These are phyloP conservation scores for Neotoxoptera formosana DNA, from an alignment of 1,140 invertebrate genomes.

Conservation along the genomic window DNA sequence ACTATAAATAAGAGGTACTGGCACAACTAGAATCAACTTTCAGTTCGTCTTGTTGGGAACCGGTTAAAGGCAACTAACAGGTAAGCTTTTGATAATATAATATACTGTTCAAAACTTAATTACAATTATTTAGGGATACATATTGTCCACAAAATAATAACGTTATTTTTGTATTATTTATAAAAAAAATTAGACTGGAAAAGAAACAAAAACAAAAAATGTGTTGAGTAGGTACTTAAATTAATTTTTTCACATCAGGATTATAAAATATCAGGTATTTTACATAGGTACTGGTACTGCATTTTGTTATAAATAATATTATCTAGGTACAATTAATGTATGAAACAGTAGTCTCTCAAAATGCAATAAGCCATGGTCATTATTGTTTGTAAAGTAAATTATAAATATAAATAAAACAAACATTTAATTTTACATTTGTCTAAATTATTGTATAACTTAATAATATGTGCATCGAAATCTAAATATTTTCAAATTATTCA, in stretches of 20 bases:
- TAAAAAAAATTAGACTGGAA: too few species aligned
- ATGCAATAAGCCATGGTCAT: not conserved
- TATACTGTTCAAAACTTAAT: not conserved
- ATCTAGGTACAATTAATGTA: not conserved
- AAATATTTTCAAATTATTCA: not conserved
- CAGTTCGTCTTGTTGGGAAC: conserved; percentile 22
- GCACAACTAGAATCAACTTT: not conserved
- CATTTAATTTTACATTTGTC: not conserved
- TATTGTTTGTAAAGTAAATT: not conserved
- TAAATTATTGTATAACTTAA: not conserved
- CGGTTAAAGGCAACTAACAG: not conserved
- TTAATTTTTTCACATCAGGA: not conserved
- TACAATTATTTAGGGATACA: not conserved
- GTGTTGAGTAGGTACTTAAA: not conserved
- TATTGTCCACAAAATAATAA: not conserved
- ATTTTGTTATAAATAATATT: not conserved
- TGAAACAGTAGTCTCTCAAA: not conserved
- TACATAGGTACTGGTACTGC: not conserved
- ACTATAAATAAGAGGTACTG: conserved; percentile 20
- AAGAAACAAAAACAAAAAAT: not conserved
- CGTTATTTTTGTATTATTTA: too few species aligned
- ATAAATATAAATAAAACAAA: not conserved
- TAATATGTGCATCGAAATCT: not conserved
- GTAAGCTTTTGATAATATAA: not conserved
- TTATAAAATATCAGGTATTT: not conserved